phyloP scores from a whole-genome alignment of 2,797 vertebrate genomes.

The Malacoraja senta region DNA sequence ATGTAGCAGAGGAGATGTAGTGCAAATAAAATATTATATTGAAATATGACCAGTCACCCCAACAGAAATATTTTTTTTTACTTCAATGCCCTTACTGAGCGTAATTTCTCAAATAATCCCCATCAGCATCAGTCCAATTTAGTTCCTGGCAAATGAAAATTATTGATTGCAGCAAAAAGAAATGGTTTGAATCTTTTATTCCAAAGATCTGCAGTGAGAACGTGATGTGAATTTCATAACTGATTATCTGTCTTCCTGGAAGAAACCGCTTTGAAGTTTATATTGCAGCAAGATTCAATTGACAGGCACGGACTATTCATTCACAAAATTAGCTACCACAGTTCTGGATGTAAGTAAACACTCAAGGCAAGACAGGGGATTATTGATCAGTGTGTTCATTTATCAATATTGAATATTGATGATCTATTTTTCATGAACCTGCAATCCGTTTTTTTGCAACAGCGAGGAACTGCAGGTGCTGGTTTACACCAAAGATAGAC shows the following conservation, averaged over 20 bases:
- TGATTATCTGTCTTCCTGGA: no score
- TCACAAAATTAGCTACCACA: not conserved
- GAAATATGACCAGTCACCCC: not conserved
- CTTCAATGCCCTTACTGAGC: not conserved
- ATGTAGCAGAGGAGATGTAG: not conserved
- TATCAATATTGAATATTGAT: no score
- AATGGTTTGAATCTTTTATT: not conserved
- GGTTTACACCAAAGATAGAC: no score
- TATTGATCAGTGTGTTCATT: no score
- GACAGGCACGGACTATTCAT: not conserved
- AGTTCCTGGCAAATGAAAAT: slow-evolving; percentile 6
- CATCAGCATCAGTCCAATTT: not conserved
- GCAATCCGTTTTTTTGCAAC: not conserved
- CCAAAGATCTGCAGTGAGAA: slow-evolving; percentile 22
- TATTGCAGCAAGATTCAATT: not conserved
- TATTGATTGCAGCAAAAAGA: slow-evolving; percentile 13
- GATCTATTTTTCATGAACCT: not conserved
- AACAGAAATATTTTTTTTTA: not conserved
- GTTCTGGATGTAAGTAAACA: not conserved
- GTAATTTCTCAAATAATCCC: not conserved
- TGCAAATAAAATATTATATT: not conserved
- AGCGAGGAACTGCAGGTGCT: no score
- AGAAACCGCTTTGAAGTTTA: not conserved
- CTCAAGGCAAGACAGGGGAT: not conserved
- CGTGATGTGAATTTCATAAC: slow-evolving; percentile 6